Conservation (phyloP, 2,888 invertebrate species). For the Lycia hirtaria region DNA sequence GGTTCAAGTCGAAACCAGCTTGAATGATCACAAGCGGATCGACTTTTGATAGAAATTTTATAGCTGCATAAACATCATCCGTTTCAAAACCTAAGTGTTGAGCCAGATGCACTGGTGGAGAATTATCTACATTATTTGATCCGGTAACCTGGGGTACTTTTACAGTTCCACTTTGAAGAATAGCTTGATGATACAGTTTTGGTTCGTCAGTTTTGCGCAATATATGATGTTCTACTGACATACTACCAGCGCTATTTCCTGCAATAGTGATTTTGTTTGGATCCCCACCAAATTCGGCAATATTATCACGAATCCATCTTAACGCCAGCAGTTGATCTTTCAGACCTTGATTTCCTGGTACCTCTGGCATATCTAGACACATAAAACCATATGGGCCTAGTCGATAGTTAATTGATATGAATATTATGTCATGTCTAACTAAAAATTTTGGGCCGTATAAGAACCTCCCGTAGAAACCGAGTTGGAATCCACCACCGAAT, state of each 20-base stretch:
- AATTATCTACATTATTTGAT: conserved; percentile 34
- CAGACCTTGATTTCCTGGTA: conserved; percentile 66
- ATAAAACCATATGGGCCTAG: conserved; percentile 65
- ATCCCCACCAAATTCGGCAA: conserved; percentile 63
- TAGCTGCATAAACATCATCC: conserved; percentile 45
- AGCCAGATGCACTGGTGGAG: conserved; percentile 48
- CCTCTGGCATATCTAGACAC: conserved; percentile 60
- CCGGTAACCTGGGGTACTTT: conserved; percentile 35
- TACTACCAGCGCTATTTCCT: conserved; percentile 63
- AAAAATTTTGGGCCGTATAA: conserved; percentile 53
- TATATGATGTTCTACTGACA: conserved; percentile 57
- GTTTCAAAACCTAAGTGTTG: conserved; percentile 46
- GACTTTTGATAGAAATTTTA: conserved; percentile 45
- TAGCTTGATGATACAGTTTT: conserved; percentile 50
- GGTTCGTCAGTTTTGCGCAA: conserved; percentile 39
- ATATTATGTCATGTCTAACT: conserved; percentile 52
- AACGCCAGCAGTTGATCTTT: conserved; percentile 64
- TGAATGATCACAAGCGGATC: conserved; percentile 46
- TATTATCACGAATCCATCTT: conserved; percentile 62
- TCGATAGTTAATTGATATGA: conserved; percentile 59
- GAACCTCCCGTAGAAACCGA: conserved; percentile 47
- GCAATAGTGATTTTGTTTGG: conserved; percentile 54
- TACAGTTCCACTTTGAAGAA: conserved; percentile 55
- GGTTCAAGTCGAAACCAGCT: conserved; percentile 37
- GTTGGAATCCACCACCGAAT: conserved; percentile 58